These are phyloP conservation scores for Muntiacus muntjak DNA, from an alignment of 2,113 vertebrate species.

Conservation along the genomic window DNA sequence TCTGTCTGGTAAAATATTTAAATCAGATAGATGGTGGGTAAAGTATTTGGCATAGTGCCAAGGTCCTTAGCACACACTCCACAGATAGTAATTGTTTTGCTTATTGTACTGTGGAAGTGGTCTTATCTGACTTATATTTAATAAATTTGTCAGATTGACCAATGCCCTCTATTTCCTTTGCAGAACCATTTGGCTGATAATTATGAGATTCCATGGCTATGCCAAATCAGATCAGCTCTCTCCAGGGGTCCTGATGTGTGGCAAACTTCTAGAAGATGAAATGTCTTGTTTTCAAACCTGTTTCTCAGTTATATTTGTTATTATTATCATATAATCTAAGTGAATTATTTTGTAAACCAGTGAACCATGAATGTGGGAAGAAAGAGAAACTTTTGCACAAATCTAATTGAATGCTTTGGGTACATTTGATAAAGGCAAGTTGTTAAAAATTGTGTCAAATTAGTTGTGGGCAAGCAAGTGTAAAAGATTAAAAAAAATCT, in stretches of 20 bases:
- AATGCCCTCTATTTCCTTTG: background rate
- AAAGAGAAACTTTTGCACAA: background rate
- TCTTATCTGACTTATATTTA: background rate
- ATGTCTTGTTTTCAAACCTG: background rate
- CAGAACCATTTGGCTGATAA: background rate
- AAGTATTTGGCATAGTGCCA: background rate
- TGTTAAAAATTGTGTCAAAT: background rate
- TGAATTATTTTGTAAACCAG: background rate
- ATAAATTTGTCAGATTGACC: background rate
- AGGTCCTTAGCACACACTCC: background rate
- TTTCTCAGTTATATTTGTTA: background rate
- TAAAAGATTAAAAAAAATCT: background rate
- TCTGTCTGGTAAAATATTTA: background rate
- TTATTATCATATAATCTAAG: background rate
- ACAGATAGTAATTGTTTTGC: background rate
- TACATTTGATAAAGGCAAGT: background rate
- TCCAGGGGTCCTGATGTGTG: background rate
- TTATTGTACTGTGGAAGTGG: background rate
- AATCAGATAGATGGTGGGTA: background rate
- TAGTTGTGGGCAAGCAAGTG: background rate
- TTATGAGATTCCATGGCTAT: background rate
- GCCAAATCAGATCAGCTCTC: background rate
- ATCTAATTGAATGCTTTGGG: background rate
- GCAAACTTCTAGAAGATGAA: background rate
- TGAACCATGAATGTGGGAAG: background rate